phyloP scores from a whole-genome alignment of 92 coral and sea anemone genomes.

The Bergia puertoricense region DNA sequence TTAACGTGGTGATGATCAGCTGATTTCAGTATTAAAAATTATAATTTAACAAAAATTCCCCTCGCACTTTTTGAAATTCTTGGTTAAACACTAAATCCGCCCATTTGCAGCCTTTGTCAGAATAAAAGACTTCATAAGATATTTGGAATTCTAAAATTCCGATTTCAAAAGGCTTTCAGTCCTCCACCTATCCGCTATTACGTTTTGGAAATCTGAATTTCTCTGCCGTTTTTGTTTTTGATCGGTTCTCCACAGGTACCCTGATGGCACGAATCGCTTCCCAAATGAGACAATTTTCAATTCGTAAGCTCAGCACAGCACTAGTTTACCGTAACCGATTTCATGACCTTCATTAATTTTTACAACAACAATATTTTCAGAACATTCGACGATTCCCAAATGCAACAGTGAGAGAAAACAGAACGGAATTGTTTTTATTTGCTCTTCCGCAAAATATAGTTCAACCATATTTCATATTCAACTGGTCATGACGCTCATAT shows the following conservation, averaged over 20 bases:
- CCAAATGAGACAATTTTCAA: not conserved
- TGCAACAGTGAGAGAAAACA: too few relatives aligned
- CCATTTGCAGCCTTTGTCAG: not conserved
- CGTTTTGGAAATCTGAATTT: not conserved
- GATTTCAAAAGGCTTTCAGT: not conserved
- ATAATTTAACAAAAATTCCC: not conserved
- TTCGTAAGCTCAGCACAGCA: not conserved
- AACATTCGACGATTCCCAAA: not conserved
- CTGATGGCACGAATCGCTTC: not conserved
- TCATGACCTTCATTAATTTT: not conserved
- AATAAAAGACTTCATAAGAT: too few relatives aligned
- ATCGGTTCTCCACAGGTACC: not conserved
- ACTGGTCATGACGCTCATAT: not conserved
- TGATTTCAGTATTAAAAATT: not conserved
- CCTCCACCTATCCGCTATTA: not conserved
- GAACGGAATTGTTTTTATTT: not conserved
- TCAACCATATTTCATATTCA: not conserved
- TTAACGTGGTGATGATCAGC: not conserved
- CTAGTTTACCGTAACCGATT: not conserved
- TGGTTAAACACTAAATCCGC: not conserved
- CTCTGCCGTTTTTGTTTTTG: not conserved
- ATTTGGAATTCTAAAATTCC: too few relatives aligned
- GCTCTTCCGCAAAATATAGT: not conserved
- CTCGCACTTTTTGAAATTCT: not conserved
- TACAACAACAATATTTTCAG: too few relatives aligned